Conservation (phyloP, 2,888 invertebrate genomes). For the Tortricodes alternella region DNA sequence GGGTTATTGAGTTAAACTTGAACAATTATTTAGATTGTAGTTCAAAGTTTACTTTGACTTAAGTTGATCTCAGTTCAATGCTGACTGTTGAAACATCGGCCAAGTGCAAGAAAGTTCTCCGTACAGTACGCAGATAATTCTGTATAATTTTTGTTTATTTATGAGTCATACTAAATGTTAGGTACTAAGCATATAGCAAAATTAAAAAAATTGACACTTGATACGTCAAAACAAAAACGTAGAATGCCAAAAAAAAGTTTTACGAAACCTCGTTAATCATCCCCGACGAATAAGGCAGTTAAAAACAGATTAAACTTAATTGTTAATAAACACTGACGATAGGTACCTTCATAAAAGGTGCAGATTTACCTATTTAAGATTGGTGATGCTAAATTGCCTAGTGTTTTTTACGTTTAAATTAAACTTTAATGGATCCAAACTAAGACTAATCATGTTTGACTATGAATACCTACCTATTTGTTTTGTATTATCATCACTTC, state of each 20-base stretch:
- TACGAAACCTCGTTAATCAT: neutral
- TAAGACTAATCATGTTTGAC: neutral
- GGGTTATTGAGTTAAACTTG: neutral
- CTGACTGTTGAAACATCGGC: too few species aligned
- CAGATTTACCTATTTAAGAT: constrained; percentile 26
- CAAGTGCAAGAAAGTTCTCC: too few species aligned
- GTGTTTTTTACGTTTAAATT: neutral
- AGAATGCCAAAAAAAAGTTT: too few species aligned
- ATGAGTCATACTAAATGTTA: too few species aligned
- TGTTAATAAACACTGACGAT: neutral
- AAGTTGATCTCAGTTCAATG: neutral
- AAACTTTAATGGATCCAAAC: neutral
- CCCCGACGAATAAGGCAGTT: neutral
- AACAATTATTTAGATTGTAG: neutral
- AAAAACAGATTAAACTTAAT: neutral
- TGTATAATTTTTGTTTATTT: too few species aligned
- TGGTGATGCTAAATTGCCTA: constrained; percentile 13
- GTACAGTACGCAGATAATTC: too few species aligned
- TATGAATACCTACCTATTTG: too few species aligned
- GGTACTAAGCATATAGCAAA: too few species aligned
- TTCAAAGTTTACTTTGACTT: neutral
- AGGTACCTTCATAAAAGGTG: constrained; percentile 7
- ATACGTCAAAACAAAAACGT: too few species aligned
- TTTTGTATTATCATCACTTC: too few species aligned
- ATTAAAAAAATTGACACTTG: too few species aligned